Evolutionary conservation across 2,888 invertebrate genomes (phyloP).

Genomic region (Ophonus ardosiacus): DNA sequence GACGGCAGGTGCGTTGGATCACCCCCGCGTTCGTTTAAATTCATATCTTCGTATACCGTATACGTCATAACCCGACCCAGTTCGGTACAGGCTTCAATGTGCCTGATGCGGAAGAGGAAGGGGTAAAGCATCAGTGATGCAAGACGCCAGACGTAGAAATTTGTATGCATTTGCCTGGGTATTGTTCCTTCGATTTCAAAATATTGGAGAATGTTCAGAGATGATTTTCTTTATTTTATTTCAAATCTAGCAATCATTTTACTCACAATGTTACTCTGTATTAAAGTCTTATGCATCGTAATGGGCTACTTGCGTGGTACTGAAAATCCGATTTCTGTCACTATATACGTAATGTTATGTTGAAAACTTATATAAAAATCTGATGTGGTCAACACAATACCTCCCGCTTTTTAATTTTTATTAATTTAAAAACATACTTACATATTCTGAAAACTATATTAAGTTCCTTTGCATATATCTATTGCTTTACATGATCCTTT

Average conservation of each 20-base stretch:
- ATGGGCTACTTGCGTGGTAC: too few relatives aligned
- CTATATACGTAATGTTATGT: too few relatives aligned
- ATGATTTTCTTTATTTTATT: background rate
- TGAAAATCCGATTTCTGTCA: too few relatives aligned
- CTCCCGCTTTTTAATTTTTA: too few relatives aligned
- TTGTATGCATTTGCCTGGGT: constrained; percentile 48
- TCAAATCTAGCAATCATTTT: background rate
- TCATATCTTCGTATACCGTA: constrained; percentile 68
- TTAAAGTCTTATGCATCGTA: too few relatives aligned
- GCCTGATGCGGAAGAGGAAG: background rate
- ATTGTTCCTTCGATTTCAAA: constrained; percentile 45
- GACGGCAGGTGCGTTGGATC: constrained; percentile 68
- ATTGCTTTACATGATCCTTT: too few relatives aligned
- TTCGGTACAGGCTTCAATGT: constrained; percentile 32
- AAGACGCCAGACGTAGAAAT: background rate
- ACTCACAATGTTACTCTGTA: background rate
- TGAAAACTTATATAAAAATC: too few relatives aligned
- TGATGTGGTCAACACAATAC: too few relatives aligned
- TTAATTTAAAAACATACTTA: too few relatives aligned
- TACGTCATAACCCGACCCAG: constrained; percentile 51
- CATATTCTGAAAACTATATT: too few relatives aligned
- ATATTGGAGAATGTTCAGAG: background rate
- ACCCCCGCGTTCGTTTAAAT: constrained; percentile 69
- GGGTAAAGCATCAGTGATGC: background rate
- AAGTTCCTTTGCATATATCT: too few relatives aligned